These are phyloP conservation scores for Rhombomys opimus DNA, from an alignment of 2,113 vertebrate species.

Conservation along the genomic window DNA sequence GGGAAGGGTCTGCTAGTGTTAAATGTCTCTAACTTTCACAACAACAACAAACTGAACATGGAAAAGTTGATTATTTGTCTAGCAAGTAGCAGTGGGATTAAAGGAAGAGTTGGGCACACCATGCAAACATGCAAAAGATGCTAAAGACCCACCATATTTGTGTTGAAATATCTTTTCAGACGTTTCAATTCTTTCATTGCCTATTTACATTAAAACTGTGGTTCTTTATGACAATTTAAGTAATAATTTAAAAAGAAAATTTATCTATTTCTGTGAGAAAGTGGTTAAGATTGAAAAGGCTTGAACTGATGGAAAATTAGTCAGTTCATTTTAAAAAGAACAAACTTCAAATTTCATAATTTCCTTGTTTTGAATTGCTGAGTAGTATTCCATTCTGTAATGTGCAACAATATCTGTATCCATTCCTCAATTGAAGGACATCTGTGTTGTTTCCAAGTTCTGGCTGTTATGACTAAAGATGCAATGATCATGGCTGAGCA, in stretches of 20 bases:
- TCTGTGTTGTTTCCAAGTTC: too few relatives aligned
- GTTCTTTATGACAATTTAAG: neutral
- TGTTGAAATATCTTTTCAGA: neutral
- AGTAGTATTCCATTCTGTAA: too few relatives aligned
- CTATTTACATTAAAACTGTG: neutral
- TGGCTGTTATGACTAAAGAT: too few relatives aligned
- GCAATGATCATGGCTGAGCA: too few relatives aligned
- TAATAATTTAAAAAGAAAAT: slow-evolving; percentile 5
- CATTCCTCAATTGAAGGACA: too few relatives aligned
- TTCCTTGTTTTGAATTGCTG: too few relatives aligned
- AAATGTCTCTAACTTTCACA: slow-evolving; percentile 45
- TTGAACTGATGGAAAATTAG: neutral
- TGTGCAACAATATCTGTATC: too few relatives aligned
- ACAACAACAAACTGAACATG: slow-evolving; percentile 23
- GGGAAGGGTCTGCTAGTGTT: slow-evolving; percentile 59
- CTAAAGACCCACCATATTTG: neutral
- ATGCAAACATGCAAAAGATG: neutral
- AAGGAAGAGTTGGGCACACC: neutral
- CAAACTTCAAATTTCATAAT: neutral
- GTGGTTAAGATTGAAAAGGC: neutral
- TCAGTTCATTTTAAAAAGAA: neutral
- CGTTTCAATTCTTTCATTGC: neutral
- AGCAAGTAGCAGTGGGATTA: slow-evolving; percentile 7
- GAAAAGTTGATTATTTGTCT: slow-evolving; percentile 37
- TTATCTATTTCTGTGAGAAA: slow-evolving; percentile 16